A percentile compares a stretch with the other conserved stretches of the same genome.
Conservation (phyloP, 1,140 invertebrate species). For the Aphis craccivora region DNA sequence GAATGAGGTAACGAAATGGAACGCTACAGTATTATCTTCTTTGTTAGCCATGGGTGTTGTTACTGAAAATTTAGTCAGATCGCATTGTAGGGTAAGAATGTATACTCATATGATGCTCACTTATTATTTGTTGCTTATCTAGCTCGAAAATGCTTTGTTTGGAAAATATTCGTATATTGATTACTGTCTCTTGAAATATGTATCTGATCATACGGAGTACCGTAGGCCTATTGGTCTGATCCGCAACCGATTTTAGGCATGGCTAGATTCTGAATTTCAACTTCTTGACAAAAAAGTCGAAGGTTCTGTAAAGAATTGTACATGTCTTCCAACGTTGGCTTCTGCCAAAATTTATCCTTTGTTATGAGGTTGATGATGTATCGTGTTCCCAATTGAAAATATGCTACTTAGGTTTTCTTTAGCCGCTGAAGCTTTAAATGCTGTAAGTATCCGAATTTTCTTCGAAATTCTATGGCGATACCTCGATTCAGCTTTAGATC, state of each 20-base stretch:
- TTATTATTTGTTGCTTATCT: background rate
- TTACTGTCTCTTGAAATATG: background rate
- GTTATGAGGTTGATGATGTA: background rate
- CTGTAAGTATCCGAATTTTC: background rate
- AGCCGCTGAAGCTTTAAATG: background rate
- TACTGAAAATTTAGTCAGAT: constrained; percentile 63
- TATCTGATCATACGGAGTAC: background rate
- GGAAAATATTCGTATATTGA: background rate
- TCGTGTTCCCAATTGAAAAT: background rate
- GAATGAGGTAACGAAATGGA: constrained; percentile 56
- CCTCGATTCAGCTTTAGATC: background rate
- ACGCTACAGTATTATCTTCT: constrained; percentile 62
- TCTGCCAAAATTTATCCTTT: background rate
- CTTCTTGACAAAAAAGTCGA: background rate
- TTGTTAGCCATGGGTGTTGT: constrained; percentile 62
- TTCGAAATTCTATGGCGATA: background rate
- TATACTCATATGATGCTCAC: constrained; percentile 59
- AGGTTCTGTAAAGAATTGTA: background rate
- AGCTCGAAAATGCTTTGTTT: background rate
- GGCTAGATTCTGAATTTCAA: background rate
- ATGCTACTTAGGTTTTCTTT: background rate
- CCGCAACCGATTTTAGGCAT: background rate
- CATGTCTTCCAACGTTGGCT: background rate
- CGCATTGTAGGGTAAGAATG: constrained; percentile 62
- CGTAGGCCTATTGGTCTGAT: background rate